Conservation (phyloP, 2,113 vertebrate species). For the Larimichthys polyactis region DNA sequence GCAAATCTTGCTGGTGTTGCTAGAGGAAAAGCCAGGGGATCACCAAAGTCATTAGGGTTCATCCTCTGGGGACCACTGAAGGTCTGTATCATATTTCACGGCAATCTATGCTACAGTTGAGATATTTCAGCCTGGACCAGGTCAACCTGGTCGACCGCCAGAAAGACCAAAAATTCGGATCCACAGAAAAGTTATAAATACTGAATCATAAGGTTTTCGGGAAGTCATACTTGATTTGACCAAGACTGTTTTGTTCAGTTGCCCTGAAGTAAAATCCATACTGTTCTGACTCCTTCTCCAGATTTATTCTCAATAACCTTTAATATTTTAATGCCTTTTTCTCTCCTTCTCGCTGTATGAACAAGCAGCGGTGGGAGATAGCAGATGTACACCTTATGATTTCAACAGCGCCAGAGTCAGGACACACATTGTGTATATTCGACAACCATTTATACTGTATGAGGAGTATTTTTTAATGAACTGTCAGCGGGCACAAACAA, state of each 20-base stretch:
- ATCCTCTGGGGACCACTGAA: not conserved
- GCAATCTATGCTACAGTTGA: not conserved
- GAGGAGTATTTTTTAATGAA: not conserved
- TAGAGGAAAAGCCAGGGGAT: not conserved
- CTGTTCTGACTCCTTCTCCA: conserved; percentile 24
- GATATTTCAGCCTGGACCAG: not conserved
- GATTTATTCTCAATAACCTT: conserved; percentile 40
- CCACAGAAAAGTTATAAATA: not conserved
- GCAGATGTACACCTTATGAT: not conserved
- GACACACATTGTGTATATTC: not conserved
- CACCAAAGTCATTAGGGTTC: not conserved
- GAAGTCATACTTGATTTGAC: conserved; percentile 5
- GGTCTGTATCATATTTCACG: not conserved
- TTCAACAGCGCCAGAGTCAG: not conserved
- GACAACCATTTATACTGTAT: too few relatives aligned
- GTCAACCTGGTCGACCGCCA: too few relatives aligned
- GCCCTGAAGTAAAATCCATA: conserved; percentile 22
- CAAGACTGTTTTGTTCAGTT: not conserved
- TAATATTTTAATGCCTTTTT: conserved; percentile 30
- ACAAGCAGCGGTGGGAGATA: not conserved
- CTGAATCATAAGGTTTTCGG: not conserved
- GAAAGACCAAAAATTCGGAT: too few relatives aligned
- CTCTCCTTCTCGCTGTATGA: not conserved
- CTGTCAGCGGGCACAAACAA: not conserved
- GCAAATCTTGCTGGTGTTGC: too few relatives aligned